phyloP scores from a whole-genome alignment of 1,140 invertebrate genomes.

The Catajapyx aquilonaris region DNA sequence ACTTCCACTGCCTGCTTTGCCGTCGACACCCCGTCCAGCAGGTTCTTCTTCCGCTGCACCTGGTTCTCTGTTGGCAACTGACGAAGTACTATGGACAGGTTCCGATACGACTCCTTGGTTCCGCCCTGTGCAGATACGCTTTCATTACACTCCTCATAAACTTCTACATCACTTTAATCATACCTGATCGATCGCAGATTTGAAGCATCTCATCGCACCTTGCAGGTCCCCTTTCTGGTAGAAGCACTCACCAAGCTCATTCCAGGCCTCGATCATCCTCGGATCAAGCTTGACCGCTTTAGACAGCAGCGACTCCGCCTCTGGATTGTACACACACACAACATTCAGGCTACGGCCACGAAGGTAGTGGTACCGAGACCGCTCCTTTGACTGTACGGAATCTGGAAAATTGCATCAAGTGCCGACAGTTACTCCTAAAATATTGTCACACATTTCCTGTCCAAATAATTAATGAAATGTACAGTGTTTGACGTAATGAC shows the following conservation, averaged over 20 bases:
- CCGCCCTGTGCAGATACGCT: constrained; percentile 36
- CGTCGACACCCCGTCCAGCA: constrained; percentile 48
- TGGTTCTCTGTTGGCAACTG: constrained; percentile 32
- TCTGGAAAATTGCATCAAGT: not conserved
- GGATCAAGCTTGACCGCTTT: constrained; percentile 72
- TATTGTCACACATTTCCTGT: constrained; percentile 2
- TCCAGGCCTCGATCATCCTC: constrained; percentile 63
- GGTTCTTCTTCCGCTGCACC: constrained; percentile 36
- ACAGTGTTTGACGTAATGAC: constrained; percentile 4
- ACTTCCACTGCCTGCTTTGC: constrained; percentile 65
- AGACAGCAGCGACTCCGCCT: constrained; percentile 49
- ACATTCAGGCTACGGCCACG: constrained; percentile 59
- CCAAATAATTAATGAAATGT: constrained; percentile 6
- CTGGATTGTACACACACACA: constrained; percentile 35
- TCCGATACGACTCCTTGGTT: constrained; percentile 57
- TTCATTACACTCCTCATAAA: too few species aligned
- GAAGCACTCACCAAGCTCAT: constrained; percentile 71
- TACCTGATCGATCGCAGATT: constrained; percentile 58
- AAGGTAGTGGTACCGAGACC: constrained; percentile 47
- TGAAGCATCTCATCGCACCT: constrained; percentile 67
- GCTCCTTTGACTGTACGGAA: not conserved
- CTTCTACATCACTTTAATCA: too few species aligned
- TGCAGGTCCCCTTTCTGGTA: constrained; percentile 67
- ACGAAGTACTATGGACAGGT: constrained; percentile 61
- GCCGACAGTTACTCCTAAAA: not conserved